Base-by-base conservation (phyloP, 2,888 invertebrate genomes). In the Crossocerus cetratus region DNA sequence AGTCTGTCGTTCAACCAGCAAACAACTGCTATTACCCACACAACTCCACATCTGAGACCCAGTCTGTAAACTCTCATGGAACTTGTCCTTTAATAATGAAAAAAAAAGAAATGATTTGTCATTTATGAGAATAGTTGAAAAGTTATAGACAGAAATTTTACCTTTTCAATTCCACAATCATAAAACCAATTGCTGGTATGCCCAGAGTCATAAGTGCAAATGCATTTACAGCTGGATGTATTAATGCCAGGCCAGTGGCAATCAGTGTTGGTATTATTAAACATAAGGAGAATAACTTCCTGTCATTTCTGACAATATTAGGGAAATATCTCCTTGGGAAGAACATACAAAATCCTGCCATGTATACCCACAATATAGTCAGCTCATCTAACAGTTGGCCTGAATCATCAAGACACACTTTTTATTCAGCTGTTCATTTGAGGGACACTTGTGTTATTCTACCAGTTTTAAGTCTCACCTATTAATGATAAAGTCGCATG, bases 401-500 rank as follows among this genome's bases (percentile, higher is more conserved):
- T 93, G 90, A 49, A 71, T 54, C 49, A 53, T 44, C 56, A 60
- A 32, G 55, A 67, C 32, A 32, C 11, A 2, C n/a, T n/a, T 42
- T 20, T 58, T 20, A 74, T 3, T 45, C 49, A 1, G 5, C 8
- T 11, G 11, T 32, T 2, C 32, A 32, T 32, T 32, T 5, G 32
- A 8, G 32, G 3, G 11, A 23, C 23, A 3, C 23, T 23, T 3
- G 4, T 4, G 4, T 23, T 23, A 23, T 23, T 23, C 23, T 3
- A 4, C 4, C 23, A 32, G 5, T 32, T 3, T 32, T 2, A 3
- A 8, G 8, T 32, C 3, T 78, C 89, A 93, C 93, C 94, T 79
- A 96, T 93, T 83, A 96, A 92, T 84, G 96, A 96, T 43, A 96
- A 91, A 2, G 96, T 96, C 4, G 96, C 96, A 91, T 96, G 96